A percentile compares a stretch with the other conserved stretches of the same genome.
Evolutionary conservation across 2,797 vertebrate genomes (phyloP).

Genomic region (Acanthurus lineatus): DNA sequence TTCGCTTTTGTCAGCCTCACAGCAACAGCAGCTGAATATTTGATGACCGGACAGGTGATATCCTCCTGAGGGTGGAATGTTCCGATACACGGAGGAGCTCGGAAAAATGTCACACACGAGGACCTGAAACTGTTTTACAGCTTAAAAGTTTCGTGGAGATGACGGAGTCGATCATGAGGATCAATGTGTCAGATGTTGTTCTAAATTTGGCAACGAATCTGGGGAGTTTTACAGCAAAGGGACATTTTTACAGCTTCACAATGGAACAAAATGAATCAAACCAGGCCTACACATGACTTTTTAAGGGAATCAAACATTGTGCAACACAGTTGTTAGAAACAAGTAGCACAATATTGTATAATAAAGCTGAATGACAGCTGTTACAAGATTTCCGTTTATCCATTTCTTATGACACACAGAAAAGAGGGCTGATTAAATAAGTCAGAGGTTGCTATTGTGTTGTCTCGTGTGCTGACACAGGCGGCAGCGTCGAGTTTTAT

Average conservation of each 20-base stretch:
- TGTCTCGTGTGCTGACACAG: neutral
- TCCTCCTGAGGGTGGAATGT: slow-evolving; percentile 67
- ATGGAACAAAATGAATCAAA: neutral
- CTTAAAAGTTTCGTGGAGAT: neutral
- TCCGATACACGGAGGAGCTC: slow-evolving; percentile 45
- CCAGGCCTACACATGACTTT: too few relatives aligned
- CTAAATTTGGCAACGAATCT: neutral
- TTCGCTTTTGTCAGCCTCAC: slow-evolving; percentile 68
- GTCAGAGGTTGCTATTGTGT: neutral
- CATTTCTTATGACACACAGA: slow-evolving; percentile 2
- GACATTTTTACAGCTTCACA: neutral
- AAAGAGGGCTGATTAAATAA: neutral
- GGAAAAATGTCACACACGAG: slow-evolving; percentile 21
- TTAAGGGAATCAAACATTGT: too few relatives aligned
- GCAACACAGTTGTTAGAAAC: neutral
- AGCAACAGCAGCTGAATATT: slow-evolving; percentile 76
- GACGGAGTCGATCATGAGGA: neutral
- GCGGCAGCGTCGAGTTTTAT: neutral
- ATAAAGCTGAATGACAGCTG: neutral
- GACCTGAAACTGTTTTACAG: neutral
- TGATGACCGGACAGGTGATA: slow-evolving; percentile 79
- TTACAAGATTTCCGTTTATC: neutral
- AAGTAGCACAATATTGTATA: neutral
- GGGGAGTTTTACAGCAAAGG: neutral
- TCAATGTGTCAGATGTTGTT: neutral